Conservation (phyloP, 2,888 invertebrate species). For the Lycia hirtaria region DNA sequence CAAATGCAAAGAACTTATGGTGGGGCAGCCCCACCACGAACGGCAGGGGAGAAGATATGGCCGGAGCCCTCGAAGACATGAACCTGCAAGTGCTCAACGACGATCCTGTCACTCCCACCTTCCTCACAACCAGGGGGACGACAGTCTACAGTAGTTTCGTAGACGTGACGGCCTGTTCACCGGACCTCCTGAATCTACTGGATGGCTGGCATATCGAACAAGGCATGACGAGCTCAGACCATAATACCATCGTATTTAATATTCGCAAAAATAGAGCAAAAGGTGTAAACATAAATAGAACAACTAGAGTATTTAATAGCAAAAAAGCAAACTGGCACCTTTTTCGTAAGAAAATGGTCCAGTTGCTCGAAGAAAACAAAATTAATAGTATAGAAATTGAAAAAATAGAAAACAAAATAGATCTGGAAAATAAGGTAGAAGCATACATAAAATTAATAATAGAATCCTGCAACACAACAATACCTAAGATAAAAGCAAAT, state of each 20-base stretch:
- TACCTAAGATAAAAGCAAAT: conserved; percentile 22
- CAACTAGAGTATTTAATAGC: conserved; percentile 33
- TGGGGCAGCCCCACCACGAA: background rate
- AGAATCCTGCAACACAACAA: conserved; percentile 13
- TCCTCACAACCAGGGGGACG: conserved; percentile 32
- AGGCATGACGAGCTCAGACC: conserved; percentile 36
- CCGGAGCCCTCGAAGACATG: conserved; percentile 18
- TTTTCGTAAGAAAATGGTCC: conserved; percentile 34
- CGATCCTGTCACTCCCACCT: too few relatives aligned
- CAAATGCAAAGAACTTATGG: background rate
- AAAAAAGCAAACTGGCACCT: conserved; percentile 39
- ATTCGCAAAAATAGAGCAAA: conserved; percentile 17
- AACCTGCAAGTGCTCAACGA: too few relatives aligned
- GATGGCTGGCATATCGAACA: conserved; percentile 33
- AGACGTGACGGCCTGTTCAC: conserved; percentile 30
- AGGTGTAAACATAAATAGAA: conserved; percentile 14
- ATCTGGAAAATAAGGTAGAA: conserved; percentile 4
- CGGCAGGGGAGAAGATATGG: conserved; percentile 25
- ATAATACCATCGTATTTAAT: conserved; percentile 31
- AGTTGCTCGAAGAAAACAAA: background rate
- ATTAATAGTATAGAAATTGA: background rate
- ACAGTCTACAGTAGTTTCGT: conserved; percentile 34
- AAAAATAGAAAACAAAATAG: background rate
- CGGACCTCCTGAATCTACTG: conserved; percentile 17
- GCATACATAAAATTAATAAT: conserved; percentile 13